These are phyloP conservation scores for Arenaria interpres DNA, from an alignment of 2,113 vertebrate genomes.

Conservation along the genomic window DNA sequence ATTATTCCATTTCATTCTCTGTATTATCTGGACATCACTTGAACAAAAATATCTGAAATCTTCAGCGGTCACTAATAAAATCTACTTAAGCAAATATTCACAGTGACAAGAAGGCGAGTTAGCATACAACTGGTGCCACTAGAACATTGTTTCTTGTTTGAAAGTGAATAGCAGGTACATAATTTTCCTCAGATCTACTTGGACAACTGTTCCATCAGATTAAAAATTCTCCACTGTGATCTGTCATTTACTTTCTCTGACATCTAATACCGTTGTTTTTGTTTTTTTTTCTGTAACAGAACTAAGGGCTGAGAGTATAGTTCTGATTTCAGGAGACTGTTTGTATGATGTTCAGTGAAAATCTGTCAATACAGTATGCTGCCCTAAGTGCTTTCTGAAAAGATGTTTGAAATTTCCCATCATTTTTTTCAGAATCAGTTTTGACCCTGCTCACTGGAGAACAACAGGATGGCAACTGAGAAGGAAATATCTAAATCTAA, in stretches of 20 bases:
- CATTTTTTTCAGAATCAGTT: background rate
- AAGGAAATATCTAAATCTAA: conserved; percentile 28
- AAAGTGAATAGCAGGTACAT: background rate
- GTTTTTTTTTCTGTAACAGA: background rate
- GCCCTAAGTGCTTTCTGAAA: background rate
- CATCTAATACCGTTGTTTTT: background rate
- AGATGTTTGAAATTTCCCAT: background rate
- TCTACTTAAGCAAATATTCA: background rate
- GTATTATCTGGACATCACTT: background rate
- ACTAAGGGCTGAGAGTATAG: background rate
- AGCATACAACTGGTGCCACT: background rate
- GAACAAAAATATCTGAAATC: background rate
- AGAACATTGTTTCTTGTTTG: background rate
- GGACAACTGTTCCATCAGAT: background rate
- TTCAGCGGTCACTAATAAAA: background rate
- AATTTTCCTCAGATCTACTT: background rate
- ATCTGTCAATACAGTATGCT: background rate
- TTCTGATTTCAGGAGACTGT: background rate
- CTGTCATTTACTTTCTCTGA: background rate
- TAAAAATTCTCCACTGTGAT: background rate
- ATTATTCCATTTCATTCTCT: background rate
- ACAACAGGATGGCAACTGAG: background rate
- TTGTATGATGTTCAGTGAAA: background rate
- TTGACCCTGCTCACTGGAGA: background rate
- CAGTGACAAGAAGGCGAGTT: background rate